Percentiles rank a stretch among this genome's conserved stretches.
Evolutionary conservation across 1,140 invertebrate species (phyloP).

Genomic region (Drosophila lowei): DNA sequence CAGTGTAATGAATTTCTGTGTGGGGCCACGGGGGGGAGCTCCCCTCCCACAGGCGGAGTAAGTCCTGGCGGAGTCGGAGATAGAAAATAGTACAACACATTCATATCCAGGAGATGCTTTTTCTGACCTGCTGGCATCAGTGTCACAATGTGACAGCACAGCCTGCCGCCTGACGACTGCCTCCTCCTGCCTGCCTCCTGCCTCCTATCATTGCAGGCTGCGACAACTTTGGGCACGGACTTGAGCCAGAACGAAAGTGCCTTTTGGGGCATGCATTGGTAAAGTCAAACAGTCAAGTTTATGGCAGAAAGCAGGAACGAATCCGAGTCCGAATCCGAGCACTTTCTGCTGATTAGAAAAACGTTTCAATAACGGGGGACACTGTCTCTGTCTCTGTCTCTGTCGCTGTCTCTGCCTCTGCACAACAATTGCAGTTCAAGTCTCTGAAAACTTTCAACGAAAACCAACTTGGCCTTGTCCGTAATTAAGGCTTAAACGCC

Average conservation of each 20-base stretch:
- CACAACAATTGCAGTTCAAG: conserved; percentile 57
- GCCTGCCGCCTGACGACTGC: conserved; percentile 2
- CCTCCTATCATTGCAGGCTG: conserved; percentile 25
- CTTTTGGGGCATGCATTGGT: conserved; percentile 46
- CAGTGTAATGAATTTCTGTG: conserved; percentile 57
- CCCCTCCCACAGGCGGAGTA: background rate
- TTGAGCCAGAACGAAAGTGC: conserved; percentile 57
- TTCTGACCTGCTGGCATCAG: conserved; percentile 45
- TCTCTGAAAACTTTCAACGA: conserved; percentile 55
- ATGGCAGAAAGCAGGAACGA: no score
- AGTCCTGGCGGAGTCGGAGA: background rate
- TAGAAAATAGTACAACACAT: conserved; percentile 53
- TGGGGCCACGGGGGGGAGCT: no score
- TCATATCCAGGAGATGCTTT: conserved; percentile 45
- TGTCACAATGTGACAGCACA: conserved; percentile 61
- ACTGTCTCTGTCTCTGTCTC: no score
- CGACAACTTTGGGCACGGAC: background rate
- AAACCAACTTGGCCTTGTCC: conserved; percentile 50
- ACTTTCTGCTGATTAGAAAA: conserved; percentile 79
- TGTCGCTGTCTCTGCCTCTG: conserved; percentile 7
- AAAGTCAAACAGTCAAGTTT: conserved; percentile 58
- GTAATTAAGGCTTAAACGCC: conserved; percentile 68
- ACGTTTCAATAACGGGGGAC: conserved; percentile 58
- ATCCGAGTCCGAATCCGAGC: conserved; percentile 25
- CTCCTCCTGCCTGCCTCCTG: no score